Conservation (phyloP, 2,113 vertebrate genomes). For the Erythrocercus mccallii region DNA sequence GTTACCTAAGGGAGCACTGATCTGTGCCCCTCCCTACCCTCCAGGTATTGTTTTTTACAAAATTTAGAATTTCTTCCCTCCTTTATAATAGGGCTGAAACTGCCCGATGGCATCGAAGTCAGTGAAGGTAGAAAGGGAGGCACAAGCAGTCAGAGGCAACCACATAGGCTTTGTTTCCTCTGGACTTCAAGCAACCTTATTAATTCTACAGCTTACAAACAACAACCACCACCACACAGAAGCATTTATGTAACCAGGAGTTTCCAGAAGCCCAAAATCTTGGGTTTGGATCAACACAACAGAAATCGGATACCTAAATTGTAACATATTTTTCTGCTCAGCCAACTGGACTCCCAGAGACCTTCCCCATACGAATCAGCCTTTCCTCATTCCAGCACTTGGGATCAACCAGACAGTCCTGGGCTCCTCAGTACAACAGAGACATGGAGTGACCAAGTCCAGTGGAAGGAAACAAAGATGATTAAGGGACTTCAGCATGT, state of each 20-base stretch:
- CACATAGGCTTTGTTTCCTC: not conserved
- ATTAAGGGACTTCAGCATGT: not conserved
- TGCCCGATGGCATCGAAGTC: accelerated
- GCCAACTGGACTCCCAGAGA: not conserved
- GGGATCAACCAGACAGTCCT: not conserved
- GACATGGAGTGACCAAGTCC: not conserved
- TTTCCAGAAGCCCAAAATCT: not conserved
- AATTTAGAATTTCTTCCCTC: not conserved
- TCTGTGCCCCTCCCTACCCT: not conserved
- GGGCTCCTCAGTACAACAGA: not conserved
- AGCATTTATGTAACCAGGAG: not conserved
- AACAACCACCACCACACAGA: not conserved
- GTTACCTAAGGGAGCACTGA: not conserved
- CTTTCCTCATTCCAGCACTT: not conserved
- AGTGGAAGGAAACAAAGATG: not conserved
- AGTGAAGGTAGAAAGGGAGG: not conserved
- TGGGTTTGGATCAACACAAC: not conserved
- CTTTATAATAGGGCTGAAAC: not conserved
- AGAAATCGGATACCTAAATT: accelerated
- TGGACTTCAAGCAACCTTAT: not conserved
- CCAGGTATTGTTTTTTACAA: not conserved
- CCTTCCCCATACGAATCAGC: accelerated
- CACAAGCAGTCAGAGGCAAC: accelerated
- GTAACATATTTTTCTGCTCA: not conserved
- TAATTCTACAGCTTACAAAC: not conserved